Percentiles rank a stretch among this genome's conserved stretches.
Evolutionary conservation across 2,888 invertebrate genomes (phyloP).

Genomic region (Lepetodrilus schrolli): DNA sequence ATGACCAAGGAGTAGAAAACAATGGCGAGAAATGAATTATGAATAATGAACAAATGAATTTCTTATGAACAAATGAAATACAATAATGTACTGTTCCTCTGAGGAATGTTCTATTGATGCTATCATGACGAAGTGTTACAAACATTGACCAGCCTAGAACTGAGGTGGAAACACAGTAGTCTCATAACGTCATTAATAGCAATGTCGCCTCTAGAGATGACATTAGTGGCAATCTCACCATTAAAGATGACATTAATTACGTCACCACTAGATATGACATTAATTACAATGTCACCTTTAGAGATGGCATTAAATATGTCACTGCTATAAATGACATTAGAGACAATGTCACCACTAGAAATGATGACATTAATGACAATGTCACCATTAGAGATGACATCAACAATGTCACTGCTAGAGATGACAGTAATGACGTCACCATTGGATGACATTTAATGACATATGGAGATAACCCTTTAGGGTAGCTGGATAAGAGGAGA

Average conservation of each 20-base stretch:
- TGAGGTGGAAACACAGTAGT: slow-evolving; percentile 1
- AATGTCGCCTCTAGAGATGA: too few species aligned
- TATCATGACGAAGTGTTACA: slow-evolving; percentile 2
- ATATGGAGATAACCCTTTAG: slow-evolving; percentile 12
- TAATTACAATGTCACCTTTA: too few species aligned
- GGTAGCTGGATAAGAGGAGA: not conserved
- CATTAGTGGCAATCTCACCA: too few species aligned
- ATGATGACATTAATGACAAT: too few species aligned
- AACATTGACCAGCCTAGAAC: slow-evolving; percentile 17
- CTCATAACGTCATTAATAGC: too few species aligned
- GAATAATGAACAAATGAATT: slow-evolving; percentile 27
- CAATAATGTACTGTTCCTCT: slow-evolving; percentile 25
- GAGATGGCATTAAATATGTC: too few species aligned
- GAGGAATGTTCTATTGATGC: slow-evolving; percentile 25
- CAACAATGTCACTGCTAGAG: too few species aligned
- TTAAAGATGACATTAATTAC: too few species aligned
- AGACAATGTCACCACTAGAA: too few species aligned
- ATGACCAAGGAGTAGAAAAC: slow-evolving; percentile 31
- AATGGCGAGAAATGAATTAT: slow-evolving; percentile 27
- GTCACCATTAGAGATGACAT: too few species aligned
- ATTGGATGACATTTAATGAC: not conserved
- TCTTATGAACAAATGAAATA: slow-evolving; percentile 26
- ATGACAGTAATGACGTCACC: not conserved
- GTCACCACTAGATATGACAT: too few species aligned
- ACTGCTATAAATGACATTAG: too few species aligned